phyloP scores from a whole-genome alignment of 2,113 vertebrate genomes.

The Myotis brandtii region DNA sequence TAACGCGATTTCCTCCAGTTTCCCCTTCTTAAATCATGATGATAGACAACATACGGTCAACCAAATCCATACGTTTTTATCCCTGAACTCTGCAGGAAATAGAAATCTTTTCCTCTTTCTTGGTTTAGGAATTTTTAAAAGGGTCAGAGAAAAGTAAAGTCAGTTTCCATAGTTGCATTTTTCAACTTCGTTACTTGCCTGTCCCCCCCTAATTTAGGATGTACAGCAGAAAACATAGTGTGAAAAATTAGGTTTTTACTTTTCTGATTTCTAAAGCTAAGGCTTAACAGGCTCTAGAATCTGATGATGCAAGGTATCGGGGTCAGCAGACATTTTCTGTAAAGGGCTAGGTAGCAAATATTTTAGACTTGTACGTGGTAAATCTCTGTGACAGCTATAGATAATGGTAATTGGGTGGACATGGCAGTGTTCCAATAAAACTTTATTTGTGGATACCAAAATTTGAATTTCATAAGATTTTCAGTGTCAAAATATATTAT shows the following conservation, averaged over 20 bases:
- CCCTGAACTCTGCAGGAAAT: neutral
- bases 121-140: neutral
- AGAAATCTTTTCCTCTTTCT: neutral
- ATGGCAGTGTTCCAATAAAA: conserved; percentile 5
- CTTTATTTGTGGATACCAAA: conserved; percentile 6
- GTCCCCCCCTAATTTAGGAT: neutral
- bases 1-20: neutral
- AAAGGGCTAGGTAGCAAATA: neutral
- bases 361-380: neutral
- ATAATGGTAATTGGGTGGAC: neutral
- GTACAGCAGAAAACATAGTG: neutral
- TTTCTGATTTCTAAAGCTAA: conserved; percentile 19
- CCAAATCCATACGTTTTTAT: neutral
- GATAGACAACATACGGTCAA: neutral
- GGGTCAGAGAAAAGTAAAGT: neutral
- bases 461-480: conserved; percentile 49
- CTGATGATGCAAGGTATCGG: neutral
- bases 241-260: conserved; percentile 13
- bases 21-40: neutral
- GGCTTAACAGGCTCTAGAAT: neutral
- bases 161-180: neutral
- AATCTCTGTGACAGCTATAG: neutral
- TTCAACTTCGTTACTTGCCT: neutral
- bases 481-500: conserved; percentile 5
- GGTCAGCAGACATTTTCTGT: neutral